A percentile compares a stretch with the other conserved stretches of the same genome.
phyloP scores from a whole-genome alignment of 2,113 vertebrate species.

The Tachycineta bicolor region DNA sequence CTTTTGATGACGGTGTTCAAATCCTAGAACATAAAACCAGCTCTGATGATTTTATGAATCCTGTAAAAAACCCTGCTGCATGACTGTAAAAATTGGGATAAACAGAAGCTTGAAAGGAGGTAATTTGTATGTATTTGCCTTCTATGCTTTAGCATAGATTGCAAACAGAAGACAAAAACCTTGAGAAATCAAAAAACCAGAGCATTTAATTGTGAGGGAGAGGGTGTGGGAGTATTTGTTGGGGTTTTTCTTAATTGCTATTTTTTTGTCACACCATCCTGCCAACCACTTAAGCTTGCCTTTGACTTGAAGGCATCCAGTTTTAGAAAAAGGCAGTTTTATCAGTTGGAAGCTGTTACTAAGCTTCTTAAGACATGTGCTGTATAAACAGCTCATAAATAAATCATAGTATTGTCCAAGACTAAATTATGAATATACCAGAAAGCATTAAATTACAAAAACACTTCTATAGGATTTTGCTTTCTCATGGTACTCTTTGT shows the following conservation, averaged over 20 bases:
- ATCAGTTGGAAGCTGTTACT: neutral
- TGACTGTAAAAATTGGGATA: neutral
- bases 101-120: neutral
- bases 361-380: neutral
- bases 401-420: neutral
- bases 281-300: neutral
- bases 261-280: neutral
- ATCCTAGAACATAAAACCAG: neutral
- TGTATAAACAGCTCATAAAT: neutral
- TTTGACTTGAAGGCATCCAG: neutral
- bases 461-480: neutral
- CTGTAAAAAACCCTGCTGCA: neutral
- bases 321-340: neutral
- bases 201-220: neutral
- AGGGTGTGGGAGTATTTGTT: accelerated
- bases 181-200: neutral
- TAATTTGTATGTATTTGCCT: neutral
- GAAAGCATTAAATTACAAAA: neutral
- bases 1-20: neutral
- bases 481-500: neutral
- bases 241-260: neutral
- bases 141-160: neutral
- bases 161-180: neutral
- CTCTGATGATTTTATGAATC: neutral
- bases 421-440: neutral